phyloP scores from a whole-genome alignment of 2,113 vertebrate species.

The Protomyctophum bolini region DNA sequence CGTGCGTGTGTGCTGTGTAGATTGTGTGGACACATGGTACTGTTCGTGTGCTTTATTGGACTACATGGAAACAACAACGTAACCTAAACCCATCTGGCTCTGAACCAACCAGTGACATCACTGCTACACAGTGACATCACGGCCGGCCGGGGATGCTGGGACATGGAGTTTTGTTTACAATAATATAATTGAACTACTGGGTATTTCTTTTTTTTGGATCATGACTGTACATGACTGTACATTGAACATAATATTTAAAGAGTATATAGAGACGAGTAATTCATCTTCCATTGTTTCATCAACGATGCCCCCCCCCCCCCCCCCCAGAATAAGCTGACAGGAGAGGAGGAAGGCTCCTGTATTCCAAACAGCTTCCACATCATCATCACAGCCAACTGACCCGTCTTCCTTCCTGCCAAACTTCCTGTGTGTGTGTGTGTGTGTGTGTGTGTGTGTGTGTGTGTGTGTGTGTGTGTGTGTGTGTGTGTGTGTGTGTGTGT shows the following conservation, averaged over 20 bases:
- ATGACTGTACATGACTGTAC: slow-evolving; percentile 13
- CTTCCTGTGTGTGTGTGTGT: slow-evolving; percentile 65
- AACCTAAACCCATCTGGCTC: slow-evolving; percentile 25
- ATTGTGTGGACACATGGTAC: slow-evolving; percentile 16
- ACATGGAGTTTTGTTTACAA: slow-evolving; percentile 40
- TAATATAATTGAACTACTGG: not conserved
- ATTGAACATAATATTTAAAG: slow-evolving; percentile 32
- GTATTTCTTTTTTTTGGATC: no score
- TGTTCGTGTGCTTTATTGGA: slow-evolving; percentile 50
- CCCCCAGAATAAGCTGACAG: no score
- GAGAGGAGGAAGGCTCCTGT: slow-evolving; percentile 32
- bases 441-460: slow-evolving; percentile 61
- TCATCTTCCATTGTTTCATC: slow-evolving; percentile 55
- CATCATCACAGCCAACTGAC: slow-evolving; percentile 54
- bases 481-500: slow-evolving; percentile 59
- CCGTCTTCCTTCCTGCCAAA: slow-evolving; percentile 81
- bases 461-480: slow-evolving; percentile 48
- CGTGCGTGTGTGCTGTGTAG: slow-evolving; percentile 27
- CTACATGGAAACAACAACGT: slow-evolving; percentile 28
- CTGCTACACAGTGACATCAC: slow-evolving; percentile 24
- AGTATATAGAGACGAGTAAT: slow-evolving; percentile 25
- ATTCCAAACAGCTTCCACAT: slow-evolving; percentile 68
- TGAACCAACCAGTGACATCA: slow-evolving; percentile 32
- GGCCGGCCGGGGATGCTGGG: slow-evolving; percentile 36
- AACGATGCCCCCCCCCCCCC: slow-evolving; percentile 33